Percentiles rank a stretch among this genome's conserved stretches.
phyloP scores from a whole-genome alignment of 2,113 vertebrate species.

The Callocephalon fimbriatum region DNA sequence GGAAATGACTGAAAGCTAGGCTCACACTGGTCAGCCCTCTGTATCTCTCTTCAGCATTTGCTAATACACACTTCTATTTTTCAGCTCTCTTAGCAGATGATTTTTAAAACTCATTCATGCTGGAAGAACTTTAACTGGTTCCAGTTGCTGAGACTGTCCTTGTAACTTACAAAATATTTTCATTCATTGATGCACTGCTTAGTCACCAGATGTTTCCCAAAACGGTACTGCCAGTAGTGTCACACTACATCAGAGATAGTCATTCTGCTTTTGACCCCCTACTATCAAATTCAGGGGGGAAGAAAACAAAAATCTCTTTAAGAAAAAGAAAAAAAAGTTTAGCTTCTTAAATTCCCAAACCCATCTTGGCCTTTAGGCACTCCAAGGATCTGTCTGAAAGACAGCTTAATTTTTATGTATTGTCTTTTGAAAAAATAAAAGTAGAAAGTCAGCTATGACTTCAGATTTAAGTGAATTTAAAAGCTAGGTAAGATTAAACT shows the following conservation, averaged over 20 bases:
- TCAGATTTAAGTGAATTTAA: neutral
- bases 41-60: neutral
- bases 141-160: neutral
- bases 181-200: neutral
- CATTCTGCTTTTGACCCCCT: neutral
- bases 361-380: neutral
- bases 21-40: neutral
- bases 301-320: neutral
- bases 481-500: neutral
- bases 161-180: neutral
- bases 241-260: neutral
- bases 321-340: neutral
- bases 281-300: neutral
- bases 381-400: neutral
- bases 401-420: neutral
- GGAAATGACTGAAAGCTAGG: neutral
- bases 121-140: neutral
- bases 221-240: neutral
- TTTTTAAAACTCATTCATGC: neutral
- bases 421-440: neutral
- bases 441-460: neutral
- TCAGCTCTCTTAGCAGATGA: neutral
- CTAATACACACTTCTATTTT: neutral
- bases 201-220: neutral
- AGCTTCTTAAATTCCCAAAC: neutral